Evolutionary conservation across 2,888 invertebrate genomes (phyloP).

Genomic region (Leptodirus hochenwartii): DNA sequence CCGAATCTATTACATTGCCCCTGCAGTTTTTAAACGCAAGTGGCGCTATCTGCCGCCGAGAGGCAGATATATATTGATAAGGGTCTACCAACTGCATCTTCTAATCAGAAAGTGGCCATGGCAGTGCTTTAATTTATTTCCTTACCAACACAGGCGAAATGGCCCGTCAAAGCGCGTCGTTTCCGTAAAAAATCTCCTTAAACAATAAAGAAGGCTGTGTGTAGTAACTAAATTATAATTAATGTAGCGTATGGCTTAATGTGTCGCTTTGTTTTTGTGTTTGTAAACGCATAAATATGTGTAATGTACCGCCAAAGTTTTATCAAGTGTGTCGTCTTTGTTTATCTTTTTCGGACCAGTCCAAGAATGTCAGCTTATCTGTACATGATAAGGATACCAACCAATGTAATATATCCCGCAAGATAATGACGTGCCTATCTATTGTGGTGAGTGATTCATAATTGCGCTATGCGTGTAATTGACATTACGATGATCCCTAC

Average conservation of each 20-base stretch:
- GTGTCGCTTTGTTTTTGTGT: constrained; percentile 24
- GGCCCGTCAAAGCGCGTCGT: constrained; percentile 20
- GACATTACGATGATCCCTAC: no score
- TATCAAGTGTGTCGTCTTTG: constrained; percentile 88
- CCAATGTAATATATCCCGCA: constrained; percentile 35
- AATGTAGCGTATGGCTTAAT: constrained; percentile 21
- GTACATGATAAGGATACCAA: constrained; percentile 57
- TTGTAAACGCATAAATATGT: constrained; percentile 51
- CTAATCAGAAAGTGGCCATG: constrained; percentile 26
- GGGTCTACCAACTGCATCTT: constrained; percentile 26
- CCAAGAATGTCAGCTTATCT: constrained; percentile 55
- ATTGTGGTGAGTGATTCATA: constrained; percentile 48
- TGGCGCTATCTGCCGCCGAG: no score
- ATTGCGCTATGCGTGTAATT: no score
- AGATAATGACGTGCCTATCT: constrained; percentile 61
- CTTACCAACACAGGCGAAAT: constrained; percentile 18
- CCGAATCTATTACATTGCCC: no score
- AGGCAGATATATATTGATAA: no score
- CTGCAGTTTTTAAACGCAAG: no score
- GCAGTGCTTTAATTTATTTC: constrained; percentile 29
- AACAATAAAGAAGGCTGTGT: constrained; percentile 26
- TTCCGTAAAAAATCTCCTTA: constrained; percentile 16
- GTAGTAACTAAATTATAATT: constrained; percentile 21
- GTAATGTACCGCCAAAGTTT: constrained; percentile 76
- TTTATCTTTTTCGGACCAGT: constrained; percentile 43